Conservation (phyloP, 2,113 vertebrate species). For the Pelvicachromis taeniatus region DNA sequence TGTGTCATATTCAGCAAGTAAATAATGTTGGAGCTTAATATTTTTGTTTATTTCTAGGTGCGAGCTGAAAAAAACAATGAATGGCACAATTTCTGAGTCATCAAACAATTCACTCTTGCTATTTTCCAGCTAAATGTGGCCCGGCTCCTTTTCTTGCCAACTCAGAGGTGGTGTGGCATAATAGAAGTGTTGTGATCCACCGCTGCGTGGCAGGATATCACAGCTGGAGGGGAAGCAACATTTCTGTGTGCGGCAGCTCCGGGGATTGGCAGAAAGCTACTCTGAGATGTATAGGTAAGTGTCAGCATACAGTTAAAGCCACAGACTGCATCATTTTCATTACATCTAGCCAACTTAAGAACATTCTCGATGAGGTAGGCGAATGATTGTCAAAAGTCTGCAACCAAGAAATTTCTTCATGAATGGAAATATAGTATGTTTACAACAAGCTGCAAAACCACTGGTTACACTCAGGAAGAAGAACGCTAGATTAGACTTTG, state of each 20-base stretch:
- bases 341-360: too few relatives aligned
- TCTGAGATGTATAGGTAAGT: conserved; percentile 68
- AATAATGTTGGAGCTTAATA: neutral
- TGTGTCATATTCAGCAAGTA: neutral
- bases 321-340: too few relatives aligned
- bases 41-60: neutral
- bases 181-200: conserved; percentile 63
- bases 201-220: conserved; percentile 64
- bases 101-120: neutral
- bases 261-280: conserved; percentile 66
- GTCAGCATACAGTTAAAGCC: neutral
- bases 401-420: neutral
- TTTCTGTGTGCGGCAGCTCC: conserved; percentile 57
- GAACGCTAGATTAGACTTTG: neutral
- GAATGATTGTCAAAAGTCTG: too few relatives aligned
- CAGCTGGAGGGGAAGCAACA: conserved; percentile 63
- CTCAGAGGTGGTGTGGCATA: conserved; percentile 63
- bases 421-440: neutral
- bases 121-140: conserved; percentile 62
- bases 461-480: neutral
- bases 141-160: conserved; percentile 46
- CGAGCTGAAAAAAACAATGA: neutral
- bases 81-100: neutral
- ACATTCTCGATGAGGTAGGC: too few relatives aligned
- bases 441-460: neutral